These are phyloP conservation scores for Steatocranus sp. DNA, from an alignment of 2,797 vertebrate genomes.

Conservation along the genomic window DNA sequence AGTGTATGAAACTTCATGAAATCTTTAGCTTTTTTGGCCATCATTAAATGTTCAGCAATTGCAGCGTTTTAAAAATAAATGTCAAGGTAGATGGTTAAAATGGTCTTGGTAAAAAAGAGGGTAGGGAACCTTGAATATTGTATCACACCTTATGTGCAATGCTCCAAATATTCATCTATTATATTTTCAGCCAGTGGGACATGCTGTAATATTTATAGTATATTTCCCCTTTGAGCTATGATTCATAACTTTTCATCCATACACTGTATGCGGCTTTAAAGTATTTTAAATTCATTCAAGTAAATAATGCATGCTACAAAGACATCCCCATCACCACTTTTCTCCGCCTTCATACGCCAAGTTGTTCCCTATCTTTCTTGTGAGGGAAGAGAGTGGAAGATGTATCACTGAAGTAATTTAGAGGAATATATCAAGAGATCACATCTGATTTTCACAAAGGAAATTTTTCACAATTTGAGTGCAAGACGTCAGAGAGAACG, in stretches of 20 bases:
- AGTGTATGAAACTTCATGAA: neutral
- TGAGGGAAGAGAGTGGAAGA: neutral
- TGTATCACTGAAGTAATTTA: neutral
- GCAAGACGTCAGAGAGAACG: neutral
- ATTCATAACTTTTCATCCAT: neutral
- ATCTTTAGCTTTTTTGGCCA: too few relatives aligned
- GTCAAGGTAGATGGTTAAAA: neutral
- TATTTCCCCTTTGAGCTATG: neutral
- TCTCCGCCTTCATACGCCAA: neutral
- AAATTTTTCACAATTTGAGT: neutral
- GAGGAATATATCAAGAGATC: neutral
- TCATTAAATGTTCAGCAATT: neutral
- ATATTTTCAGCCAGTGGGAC: neutral
- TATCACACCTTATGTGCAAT: neutral
- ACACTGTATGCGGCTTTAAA: neutral
- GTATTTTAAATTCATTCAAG: neutral
- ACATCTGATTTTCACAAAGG: neutral
- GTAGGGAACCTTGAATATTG: neutral
- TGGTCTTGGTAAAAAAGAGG: neutral
- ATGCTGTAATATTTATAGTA: neutral
- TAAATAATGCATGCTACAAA: neutral
- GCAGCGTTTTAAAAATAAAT: neutral
- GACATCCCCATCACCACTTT: neutral
- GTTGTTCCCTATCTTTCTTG: neutral
- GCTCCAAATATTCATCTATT: neutral